phyloP scores from a whole-genome alignment of 2,888 invertebrate species.

The Pediacus dermestoides region DNA sequence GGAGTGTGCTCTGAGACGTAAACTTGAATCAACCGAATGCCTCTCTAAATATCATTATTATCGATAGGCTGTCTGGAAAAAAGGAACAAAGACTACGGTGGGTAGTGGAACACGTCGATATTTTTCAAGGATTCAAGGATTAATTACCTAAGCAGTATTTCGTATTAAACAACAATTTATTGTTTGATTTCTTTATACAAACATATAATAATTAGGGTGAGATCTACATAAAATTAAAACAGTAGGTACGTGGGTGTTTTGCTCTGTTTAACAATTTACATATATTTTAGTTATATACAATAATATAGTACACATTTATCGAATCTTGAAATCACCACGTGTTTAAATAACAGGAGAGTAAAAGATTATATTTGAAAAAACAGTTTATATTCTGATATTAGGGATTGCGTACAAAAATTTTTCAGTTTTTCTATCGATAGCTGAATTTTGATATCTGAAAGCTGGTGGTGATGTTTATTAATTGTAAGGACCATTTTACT shows the following conservation, averaged over 20 bases:
- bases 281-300: slow-evolving; percentile 14
- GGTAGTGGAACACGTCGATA: too few species aligned
- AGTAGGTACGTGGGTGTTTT: too few species aligned
- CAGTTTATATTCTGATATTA: slow-evolving; percentile 8
- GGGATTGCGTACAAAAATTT: too few species aligned
- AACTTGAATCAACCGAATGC: slow-evolving; percentile 21
- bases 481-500: too few species aligned
- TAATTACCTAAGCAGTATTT: too few species aligned
- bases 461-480: too few species aligned
- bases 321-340: slow-evolving; percentile 1
- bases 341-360: neutral
- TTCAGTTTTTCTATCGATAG: too few species aligned
- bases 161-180: slow-evolving; percentile 5
- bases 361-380: slow-evolving; percentile 11
- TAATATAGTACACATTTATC: slow-evolving; percentile 10
- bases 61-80: slow-evolving; percentile 21
- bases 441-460: too few species aligned
- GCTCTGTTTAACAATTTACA: slow-evolving; percentile 26
- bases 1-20: slow-evolving; percentile 36
- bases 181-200: slow-evolving; percentile 3
- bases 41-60: slow-evolving; percentile 25
- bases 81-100: too few species aligned
- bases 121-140: too few species aligned
- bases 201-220: slow-evolving; percentile 3
- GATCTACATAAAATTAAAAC: too few species aligned